Conservation (phyloP, 2,888 invertebrate species). For the Eristalis arbustorum region DNA sequence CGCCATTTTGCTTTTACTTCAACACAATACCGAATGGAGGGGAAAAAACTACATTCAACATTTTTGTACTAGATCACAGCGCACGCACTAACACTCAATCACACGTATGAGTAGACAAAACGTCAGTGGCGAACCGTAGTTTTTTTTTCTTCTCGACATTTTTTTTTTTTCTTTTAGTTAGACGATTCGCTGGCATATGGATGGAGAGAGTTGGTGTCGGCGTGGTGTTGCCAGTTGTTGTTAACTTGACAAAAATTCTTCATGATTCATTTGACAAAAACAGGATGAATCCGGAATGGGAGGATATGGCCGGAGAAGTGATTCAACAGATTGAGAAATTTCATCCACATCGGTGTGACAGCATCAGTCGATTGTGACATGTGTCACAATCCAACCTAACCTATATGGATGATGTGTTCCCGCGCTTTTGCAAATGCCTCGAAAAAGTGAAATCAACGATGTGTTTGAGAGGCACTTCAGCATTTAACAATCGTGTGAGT, state of each 20-base stretch:
- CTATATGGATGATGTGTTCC: not conserved
- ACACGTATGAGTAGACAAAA: constrained; percentile 19
- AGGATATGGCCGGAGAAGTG: not conserved
- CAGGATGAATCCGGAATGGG: too few relatives aligned
- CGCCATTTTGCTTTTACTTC: constrained; percentile 76
- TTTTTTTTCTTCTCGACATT: not conserved
- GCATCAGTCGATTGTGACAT: not conserved
- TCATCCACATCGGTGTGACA: not conserved
- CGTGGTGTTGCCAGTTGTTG: constrained; percentile 27
- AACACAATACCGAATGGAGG: constrained; percentile 54
- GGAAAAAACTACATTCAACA: constrained; percentile 41
- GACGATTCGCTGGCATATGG: constrained; percentile 54
- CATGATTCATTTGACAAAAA: not conserved
- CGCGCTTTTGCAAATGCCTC: not conserved
- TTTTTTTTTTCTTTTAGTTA: not conserved
- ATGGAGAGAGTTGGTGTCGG: not conserved
- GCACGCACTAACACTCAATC: not conserved
- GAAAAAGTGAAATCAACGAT: not conserved
- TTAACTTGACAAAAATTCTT: not conserved
- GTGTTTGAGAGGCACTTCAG: too few relatives aligned
- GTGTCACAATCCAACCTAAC: not conserved
- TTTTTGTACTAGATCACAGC: constrained; percentile 53
- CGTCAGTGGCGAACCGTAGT: constrained; percentile 32
- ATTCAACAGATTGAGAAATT: not conserved
- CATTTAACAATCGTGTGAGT: too few relatives aligned